Evolutionary conservation across 2,797 vertebrate genomes (phyloP), one percentile per base, ranked within the genome.

Genomic region (Sternarchorhynchus goeldii): DNA sequence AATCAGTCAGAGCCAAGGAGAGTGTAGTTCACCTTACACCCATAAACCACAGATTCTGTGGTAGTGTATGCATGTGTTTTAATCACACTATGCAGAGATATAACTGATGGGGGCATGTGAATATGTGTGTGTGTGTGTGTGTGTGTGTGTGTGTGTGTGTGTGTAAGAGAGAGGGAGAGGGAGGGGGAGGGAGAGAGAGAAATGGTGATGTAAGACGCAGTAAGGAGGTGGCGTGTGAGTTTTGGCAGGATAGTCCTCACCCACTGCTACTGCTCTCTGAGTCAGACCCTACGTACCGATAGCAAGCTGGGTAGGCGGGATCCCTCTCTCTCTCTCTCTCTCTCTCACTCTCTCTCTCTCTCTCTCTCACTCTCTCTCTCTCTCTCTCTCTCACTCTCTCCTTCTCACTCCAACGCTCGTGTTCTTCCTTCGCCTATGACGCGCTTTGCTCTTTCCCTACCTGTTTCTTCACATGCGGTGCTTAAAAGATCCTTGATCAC

Each of bases 181-280:
- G 25, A 25, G 25, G 25, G 25, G 25, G 25, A 25, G 25, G 25
- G 25, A 25, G 25, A 25, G 45, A 12, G 10, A 50, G 45, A 50
- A 7, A 65, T 31, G 70, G 81, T 83, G 81, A 83, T 79, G 81
- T 79, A 81, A 83, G 71, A 81, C 55, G 64, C 69, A 70, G 64
- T 77, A 82, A 79, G 73, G 73, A 85, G 81, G 82, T 83, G 79
- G 59, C 62, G 79, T 77, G 70, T 20, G 70, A 85, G 76, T 81
- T 83, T 83, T 85, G 80, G 84, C 84, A 85, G 84, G 84, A 78
- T 80, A 83, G 77, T 82, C 84, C 80, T 74, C 77, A 80, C 80
- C 80, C 84, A 83, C 83, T 79, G 81, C 83, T 83, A 77, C 63
- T 75, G 75, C 58, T 66, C 74, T 77, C 50, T 84, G 82, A 85